Evolutionary conservation across 2,113 vertebrate genomes (phyloP), one percentile per base, ranked within the genome.

Genomic region (Emberiza fucata): DNA sequence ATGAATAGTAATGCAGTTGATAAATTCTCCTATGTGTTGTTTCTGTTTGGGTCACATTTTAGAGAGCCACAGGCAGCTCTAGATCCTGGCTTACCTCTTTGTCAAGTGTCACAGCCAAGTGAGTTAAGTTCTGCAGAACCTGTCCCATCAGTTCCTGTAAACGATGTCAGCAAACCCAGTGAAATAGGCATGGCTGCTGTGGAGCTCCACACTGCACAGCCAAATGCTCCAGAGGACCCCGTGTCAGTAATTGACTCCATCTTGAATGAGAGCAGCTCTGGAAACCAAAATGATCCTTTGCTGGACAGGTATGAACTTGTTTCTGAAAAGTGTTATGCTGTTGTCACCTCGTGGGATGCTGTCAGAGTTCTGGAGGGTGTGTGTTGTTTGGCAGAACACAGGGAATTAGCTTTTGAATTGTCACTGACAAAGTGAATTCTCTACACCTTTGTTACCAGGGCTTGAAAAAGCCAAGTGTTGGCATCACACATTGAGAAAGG

Each of bases 231-330:
- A 7, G 97, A 98, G 59, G 97, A 98, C 65, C 91, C 88, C 0
- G 97, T 94, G 48, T 92, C 93, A 5, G 85, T 97, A 63, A 97
- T 96, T 45, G 92, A 97, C 76, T 96, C 96, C 93, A 91, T 97
- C 76, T 79, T 98, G 64, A 97, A 81, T 0, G 97, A 98, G 85
- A 95, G 88, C 88, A 91, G 11, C 56, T 69, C 88, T 44, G 78
- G 87, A 63, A 90, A 45, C 76, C 95, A 91, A 16, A 92, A 5
- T 19, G 92, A 97, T 50, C 84, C 76, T 92, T 53, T 96, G 53
- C 85, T 97, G 65, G 94, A 97, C 92, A 97, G 97, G 97, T 97
- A 95, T 29, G 47, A 12, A 47, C 39, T 69, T 42, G 13, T 51
- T 79, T 72, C 40, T 86, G 76, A 29, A 37, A 63, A 65, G n/a